Conservation (phyloP, 92 coral and sea anemone genomes). For the Epizoanthus stellaris region DNA sequence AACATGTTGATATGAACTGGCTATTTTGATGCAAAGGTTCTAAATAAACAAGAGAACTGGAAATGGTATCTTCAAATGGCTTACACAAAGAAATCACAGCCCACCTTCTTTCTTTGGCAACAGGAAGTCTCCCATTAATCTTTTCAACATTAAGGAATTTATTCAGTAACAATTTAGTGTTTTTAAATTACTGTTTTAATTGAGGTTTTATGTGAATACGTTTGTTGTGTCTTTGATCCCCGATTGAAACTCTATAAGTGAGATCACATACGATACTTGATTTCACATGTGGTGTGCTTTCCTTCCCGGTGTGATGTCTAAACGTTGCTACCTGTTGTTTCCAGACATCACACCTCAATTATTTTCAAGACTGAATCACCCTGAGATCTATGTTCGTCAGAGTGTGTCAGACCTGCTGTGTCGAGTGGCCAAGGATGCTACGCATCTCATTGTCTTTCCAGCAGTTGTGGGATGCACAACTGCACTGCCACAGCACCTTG, state of each 20-base stretch:
- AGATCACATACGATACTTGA: too few species aligned
- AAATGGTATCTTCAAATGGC: too few species aligned
- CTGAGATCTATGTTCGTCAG: constrained; percentile 94
- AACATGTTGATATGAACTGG: too few species aligned
- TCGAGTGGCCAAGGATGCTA: constrained; percentile 95
- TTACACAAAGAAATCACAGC: too few species aligned
- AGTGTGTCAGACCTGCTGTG: constrained; percentile 95
- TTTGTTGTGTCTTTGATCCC: too few species aligned
- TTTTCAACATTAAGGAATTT: too few species aligned
- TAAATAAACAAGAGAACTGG: too few species aligned
- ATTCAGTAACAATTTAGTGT: neutral
- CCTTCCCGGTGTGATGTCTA: neutral
- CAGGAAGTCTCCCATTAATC: too few species aligned
- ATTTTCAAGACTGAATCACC: constrained; percentile 96
- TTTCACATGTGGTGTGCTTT: neutral
- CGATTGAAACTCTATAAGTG: neutral
- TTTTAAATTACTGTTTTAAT: neutral
- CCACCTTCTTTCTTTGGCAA: too few species aligned
- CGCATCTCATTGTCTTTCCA: constrained; percentile 94
- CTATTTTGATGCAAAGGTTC: too few species aligned
- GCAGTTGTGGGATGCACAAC: constrained; percentile 94
- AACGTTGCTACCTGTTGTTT: neutral
- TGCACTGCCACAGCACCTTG: constrained; percentile 75
- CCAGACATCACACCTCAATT: constrained; percentile 96
- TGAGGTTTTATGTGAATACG: too few species aligned